These are phyloP conservation scores for Diabrotica undecimpunctata DNA, from an alignment of 1,140 invertebrate genomes.

Conservation along the genomic window DNA sequence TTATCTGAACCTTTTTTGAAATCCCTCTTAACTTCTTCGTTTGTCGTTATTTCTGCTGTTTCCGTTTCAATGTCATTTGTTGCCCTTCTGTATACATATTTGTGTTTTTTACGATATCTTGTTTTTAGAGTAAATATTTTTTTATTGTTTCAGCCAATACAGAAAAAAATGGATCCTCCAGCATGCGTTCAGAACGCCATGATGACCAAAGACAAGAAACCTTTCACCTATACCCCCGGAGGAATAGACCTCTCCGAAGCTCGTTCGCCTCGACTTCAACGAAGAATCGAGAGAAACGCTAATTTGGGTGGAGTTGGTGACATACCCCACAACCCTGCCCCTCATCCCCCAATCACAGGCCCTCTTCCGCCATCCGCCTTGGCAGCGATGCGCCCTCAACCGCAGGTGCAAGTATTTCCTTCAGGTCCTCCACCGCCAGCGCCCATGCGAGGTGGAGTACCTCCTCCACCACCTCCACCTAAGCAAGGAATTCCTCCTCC, in stretches of 20 bases:
- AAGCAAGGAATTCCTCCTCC: conserved; percentile 50
- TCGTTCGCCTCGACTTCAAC: conserved; percentile 81
- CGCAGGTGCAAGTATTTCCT: conserved; percentile 68
- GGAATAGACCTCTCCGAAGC: conserved; percentile 89
- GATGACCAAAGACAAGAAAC: conserved; percentile 93
- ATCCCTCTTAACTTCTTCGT: no score
- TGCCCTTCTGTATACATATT: no score
- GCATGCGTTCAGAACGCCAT: conserved; percentile 88
- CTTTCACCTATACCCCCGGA: conserved; percentile 90
- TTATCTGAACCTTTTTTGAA: no score
- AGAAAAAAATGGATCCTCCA: conserved; percentile 64
- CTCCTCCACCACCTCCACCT: conserved; percentile 46
- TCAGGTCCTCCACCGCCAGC: conserved; percentile 54
- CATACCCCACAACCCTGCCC: conserved; percentile 44
- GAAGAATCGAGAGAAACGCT: conserved; percentile 68
- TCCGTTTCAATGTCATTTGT: no score
- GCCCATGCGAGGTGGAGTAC: conserved; percentile 19
- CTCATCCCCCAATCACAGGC: conserved; percentile 44
- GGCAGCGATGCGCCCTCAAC: conserved; percentile 60
- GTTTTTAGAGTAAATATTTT: not conserved
- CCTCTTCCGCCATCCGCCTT: conserved; percentile 52
- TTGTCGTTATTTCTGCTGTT: no score
- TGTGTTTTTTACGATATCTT: no score
- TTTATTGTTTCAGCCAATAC: not conserved
- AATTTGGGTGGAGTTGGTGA: conserved; percentile 55